These are phyloP conservation scores for Neria commutata DNA, from an alignment of 2,888 invertebrate species.

Conservation along the genomic window DNA sequence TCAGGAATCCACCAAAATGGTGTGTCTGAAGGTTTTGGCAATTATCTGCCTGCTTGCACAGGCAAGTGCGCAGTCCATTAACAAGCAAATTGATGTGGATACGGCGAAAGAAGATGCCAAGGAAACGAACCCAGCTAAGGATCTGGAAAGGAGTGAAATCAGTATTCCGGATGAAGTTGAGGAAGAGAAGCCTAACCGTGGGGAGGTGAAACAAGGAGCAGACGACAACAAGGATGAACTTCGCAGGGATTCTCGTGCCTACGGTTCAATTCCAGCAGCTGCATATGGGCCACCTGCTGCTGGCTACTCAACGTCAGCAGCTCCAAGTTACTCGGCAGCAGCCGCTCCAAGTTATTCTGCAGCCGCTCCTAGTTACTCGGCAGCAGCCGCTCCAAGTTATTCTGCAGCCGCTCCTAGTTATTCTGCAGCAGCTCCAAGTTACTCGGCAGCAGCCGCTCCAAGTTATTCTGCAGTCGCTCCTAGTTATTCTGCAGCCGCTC, in stretches of 20 bases:
- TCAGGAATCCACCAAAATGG: conserved; percentile 12
- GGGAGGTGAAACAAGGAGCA: not conserved
- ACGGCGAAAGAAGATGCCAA: not conserved
- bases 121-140: not conserved
- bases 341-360: not conserved
- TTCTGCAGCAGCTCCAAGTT: conserved; percentile 6
- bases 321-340: conserved; percentile 5
- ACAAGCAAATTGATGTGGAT: not conserved
- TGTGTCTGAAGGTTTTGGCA: not conserved
- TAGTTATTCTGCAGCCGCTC: not conserved
- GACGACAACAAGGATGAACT: conserved; percentile 6
- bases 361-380: not conserved
- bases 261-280: conserved; percentile 10
- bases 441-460: conserved; percentile 7
- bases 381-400: conserved; percentile 7
- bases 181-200: not conserved
- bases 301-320: conserved; percentile 2
- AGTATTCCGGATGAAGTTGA: not conserved
- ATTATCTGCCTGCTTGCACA: conserved; percentile 15
- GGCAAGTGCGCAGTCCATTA: conserved; percentile 1
- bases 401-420: not conserved
- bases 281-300: conserved; percentile 17
- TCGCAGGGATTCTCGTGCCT: conserved; percentile 18
- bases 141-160: not conserved
- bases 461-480: not conserved